Base-by-base conservation (phyloP, 23 tunicate species). In the Styela plicata region DNA sequence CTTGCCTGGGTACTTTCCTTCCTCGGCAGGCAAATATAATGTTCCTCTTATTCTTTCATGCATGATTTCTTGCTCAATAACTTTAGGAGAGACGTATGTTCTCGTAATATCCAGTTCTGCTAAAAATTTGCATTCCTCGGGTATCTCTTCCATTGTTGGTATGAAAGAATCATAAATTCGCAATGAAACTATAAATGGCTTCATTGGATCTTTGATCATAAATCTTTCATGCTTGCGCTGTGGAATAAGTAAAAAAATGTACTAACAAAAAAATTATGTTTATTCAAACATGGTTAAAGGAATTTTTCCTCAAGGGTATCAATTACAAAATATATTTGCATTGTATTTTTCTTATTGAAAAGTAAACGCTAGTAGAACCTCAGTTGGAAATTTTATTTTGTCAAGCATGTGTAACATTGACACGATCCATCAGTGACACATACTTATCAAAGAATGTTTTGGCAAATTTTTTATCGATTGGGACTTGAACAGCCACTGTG, bases 201-300 rank as follows among this genome's bases (percentile, higher is more conserved):
- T 66, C 31, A 28, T 66, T 17, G 71, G 71, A 17, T 66, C 71
- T 17, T 66, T 66, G 71, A 66, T 66, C 17, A 66, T 3, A 66
- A 66, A 66, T 17, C 71, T 66, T 17, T 66, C 71, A 17, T 66
- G 31, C 71, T 66, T 66, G 31, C 71, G 30, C 71, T 66, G 31
- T 25, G 16, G 16, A 66, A 28, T 5, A 5, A 28, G 21, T 21
- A 61, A 21, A 61, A n/a, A n/a, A n/a, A n/a, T n/a, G n/a, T n/a
- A n/a, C n/a, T n/a, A n/a, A n/a, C n/a, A n/a, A n/a, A n/a, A n/a
- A n/a, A n/a, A n/a, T n/a, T n/a, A n/a, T n/a, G n/a, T n/a, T n/a
- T n/a, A n/a, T n/a, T n/a, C n/a, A n/a, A n/a, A n/a, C n/a, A n/a
- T n/a, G n/a, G n/a, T n/a, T n/a, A n/a, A n/a, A n/a, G n/a, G n/a